phyloP scores from a whole-genome alignment of 2,888 invertebrate species.

The Cotesia congregata region DNA sequence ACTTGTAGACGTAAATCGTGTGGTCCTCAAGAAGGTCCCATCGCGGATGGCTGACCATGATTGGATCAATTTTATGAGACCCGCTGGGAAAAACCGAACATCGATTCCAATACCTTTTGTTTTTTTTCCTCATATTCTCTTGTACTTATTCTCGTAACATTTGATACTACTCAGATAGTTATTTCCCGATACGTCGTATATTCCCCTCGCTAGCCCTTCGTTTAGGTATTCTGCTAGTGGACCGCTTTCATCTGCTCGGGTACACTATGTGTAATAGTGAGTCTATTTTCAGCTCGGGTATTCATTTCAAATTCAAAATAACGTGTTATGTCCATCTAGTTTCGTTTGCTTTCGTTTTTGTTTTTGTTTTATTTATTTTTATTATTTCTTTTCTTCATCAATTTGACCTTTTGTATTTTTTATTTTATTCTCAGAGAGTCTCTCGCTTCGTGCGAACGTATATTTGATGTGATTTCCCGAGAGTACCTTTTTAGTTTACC shows the following conservation, averaged over 20 bases:
- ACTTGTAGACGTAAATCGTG: constrained; percentile 40
- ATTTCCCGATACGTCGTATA: constrained; percentile 30
- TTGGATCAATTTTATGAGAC: constrained; percentile 73
- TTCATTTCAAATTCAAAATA: constrained; percentile 29
- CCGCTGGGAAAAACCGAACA: constrained; percentile 71
- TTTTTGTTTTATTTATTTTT: neutral
- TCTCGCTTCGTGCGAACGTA: neutral
- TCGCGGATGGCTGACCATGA: constrained; percentile 64
- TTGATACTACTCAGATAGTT: constrained; percentile 37
- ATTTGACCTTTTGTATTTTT: neutral
- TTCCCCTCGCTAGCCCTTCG: constrained; percentile 5
- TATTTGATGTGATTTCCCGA: constrained; percentile 1
- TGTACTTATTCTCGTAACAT: constrained; percentile 22
- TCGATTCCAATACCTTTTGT: constrained; percentile 56
- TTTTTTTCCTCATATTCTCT: constrained; percentile 34
- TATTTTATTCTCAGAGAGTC: neutral
- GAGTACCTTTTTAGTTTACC: neutral
- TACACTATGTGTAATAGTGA: constrained; percentile 18
- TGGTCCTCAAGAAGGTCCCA: constrained; percentile 26
- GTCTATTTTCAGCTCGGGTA: constrained; percentile 18
- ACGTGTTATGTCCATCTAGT: constrained; percentile 20
- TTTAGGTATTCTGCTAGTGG: constrained; percentile 29
- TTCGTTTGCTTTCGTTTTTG: neutral
- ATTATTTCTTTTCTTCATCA: constrained; percentile 3
- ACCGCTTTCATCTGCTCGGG: constrained; percentile 19